Evolutionary conservation across 2,888 invertebrate genomes (phyloP).

Genomic region (Xanthorhoe spadicearia): DNA sequence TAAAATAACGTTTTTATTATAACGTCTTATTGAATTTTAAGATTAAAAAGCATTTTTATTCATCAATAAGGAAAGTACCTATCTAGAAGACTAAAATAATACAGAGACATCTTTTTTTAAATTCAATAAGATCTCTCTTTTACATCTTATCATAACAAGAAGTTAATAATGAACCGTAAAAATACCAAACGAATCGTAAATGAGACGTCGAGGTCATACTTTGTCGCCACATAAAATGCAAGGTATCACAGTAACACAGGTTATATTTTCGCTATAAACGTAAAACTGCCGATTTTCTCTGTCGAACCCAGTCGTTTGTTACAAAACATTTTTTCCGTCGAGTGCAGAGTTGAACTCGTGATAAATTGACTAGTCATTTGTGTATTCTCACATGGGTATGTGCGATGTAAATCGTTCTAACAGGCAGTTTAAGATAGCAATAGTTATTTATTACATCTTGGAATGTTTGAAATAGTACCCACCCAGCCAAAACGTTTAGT

Average conservation of each 20-base stretch:
- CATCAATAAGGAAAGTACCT: no score
- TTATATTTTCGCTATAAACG: constrained; percentile 31
- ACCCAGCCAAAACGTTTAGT: background rate
- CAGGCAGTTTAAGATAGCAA: background rate
- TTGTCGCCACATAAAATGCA: constrained; percentile 45
- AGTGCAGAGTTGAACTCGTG: constrained; percentile 47
- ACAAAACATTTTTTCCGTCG: constrained; percentile 56
- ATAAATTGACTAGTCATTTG: constrained; percentile 59
- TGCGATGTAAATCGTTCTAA: constrained; percentile 7
- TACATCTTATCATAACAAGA: constrained; percentile 8
- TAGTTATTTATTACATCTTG: constrained; percentile 1
- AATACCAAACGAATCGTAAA: constrained; percentile 18
- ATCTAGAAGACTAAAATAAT: no score
- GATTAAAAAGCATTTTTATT: no score
- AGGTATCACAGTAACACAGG: constrained; percentile 30
- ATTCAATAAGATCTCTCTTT: background rate
- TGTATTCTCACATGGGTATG: constrained; percentile 38
- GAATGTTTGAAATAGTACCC: background rate
- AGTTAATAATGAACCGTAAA: background rate
- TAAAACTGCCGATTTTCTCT: constrained; percentile 32
- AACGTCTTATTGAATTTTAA: background rate
- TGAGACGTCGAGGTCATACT: constrained; percentile 24
- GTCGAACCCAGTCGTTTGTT: constrained; percentile 49
- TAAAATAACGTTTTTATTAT: no score
- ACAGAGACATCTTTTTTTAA: no score